Evolutionary conservation across 2,113 vertebrate species (phyloP).

Genomic region (Desmodus rotundus): DNA sequence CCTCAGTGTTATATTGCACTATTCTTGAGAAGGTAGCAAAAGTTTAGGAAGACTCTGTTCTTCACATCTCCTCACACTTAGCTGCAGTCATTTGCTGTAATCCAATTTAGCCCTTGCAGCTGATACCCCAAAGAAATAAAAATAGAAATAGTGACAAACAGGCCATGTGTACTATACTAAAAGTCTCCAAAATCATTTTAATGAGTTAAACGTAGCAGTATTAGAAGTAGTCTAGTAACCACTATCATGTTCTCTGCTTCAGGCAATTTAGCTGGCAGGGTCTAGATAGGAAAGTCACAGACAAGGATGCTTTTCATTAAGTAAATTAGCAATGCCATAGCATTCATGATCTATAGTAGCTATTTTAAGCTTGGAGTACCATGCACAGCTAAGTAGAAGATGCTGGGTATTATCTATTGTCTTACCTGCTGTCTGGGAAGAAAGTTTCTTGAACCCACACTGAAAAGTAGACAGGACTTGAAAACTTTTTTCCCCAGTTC

Average conservation of each 20-base stretch:
- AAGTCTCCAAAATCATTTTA: constrained; percentile 25
- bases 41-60: background rate
- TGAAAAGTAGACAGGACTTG: background rate
- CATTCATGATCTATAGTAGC: background rate
- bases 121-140: background rate
- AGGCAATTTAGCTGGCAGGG: background rate
- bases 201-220: background rate
- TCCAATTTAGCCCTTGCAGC: background rate
- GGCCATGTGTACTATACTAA: background rate
- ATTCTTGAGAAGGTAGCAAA: background rate
- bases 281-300: background rate
- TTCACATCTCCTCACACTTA: background rate
- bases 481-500: background rate
- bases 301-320: constrained; percentile 34
- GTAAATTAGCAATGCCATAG: background rate
- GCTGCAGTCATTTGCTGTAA: background rate
- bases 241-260: background rate
- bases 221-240: constrained; percentile 11
- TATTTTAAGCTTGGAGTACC: constrained; percentile 20
- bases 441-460: background rate
- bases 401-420: background rate
- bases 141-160: background rate
- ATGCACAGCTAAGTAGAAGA: background rate
- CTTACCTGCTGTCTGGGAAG: background rate
- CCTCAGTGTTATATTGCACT: background rate